A percentile compares a stretch with the other conserved stretches of the same genome.
These are phyloP conservation scores for Cinclus cinclus DNA, from an alignment of 2,113 vertebrate genomes.

Conservation along the genomic window DNA sequence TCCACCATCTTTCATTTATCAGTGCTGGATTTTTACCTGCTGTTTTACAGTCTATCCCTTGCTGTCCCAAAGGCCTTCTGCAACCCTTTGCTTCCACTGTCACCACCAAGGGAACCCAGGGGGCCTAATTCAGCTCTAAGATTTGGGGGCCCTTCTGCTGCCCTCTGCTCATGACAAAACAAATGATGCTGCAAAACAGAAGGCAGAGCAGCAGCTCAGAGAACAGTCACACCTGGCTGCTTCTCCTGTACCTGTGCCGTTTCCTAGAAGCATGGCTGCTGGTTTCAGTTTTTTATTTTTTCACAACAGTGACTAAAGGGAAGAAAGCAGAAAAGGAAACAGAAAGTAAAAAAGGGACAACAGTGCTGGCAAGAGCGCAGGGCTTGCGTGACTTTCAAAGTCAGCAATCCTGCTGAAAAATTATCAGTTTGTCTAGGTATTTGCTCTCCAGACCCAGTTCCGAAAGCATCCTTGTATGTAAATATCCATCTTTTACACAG, in stretches of 20 bases:
- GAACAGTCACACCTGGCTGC: background rate
- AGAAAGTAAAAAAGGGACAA: background rate
- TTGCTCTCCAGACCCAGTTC: background rate
- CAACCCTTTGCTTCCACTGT: background rate
- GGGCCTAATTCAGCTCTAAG: accelerated
- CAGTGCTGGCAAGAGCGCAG: accelerated
- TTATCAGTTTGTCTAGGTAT: background rate
- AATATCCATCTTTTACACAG: background rate
- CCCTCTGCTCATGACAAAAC: background rate
- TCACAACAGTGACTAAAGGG: background rate
- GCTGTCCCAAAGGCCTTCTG: background rate
- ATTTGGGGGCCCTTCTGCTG: background rate
- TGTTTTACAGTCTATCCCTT: background rate
- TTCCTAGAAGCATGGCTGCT: background rate
- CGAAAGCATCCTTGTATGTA: background rate
- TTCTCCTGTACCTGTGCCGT: background rate
- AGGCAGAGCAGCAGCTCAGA: background rate
- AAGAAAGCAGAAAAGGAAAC: background rate
- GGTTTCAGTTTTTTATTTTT: too few species aligned
- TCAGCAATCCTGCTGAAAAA: background rate
- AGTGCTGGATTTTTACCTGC: background rate
- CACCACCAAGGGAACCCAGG: background rate
- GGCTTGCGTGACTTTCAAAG: accelerated
- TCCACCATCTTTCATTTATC: background rate
- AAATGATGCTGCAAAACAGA: background rate